Evolutionary conservation across 2,797 vertebrate species (phyloP), one percentile per base, ranked within the genome.

Genomic region (Malurus leucopterus): DNA sequence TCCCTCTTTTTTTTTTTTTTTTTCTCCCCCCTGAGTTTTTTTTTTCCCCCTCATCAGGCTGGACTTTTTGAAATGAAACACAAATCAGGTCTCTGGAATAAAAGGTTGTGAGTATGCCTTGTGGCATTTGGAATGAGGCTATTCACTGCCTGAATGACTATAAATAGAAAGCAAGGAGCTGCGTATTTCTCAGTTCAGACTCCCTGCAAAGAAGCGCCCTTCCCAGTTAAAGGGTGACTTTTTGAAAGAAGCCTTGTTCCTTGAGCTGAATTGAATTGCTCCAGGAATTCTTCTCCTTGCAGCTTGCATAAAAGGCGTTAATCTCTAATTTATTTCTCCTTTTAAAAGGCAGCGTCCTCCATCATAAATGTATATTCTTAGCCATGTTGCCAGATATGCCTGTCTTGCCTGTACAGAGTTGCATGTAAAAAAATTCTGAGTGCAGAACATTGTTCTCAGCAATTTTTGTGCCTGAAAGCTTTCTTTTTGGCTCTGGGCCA

Each of bases 51-150:
- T 62, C 38, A 61, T 77, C 24, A n/a, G 63, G 57, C 87, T 91
- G 88, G 78, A 93, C 94, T 96, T 97, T 88, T 91, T 91, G 75
- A 96, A 95, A 95, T 95, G 96, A 95, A 96, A 97, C 96, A 97
- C 96, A 97, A 96, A 97, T 96, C 96, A 96, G 96, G 96, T 94
- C 95, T 91, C 76, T 41, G 86, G 95, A 96, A 97, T 97, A 95
- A 97, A 96, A 95, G 95, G 92, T 95, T 96, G 95, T 95, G 94
- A 96, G 96, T 95, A 95, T 96, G 96, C 95, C 97, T 97, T 97
- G 96, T 97, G 96, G 95, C 96, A 96, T 97, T 96, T 96, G 96
- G 96, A 97, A 97, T 97, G 97, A 96, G 95, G 92, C 96, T 92
- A 96, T 96, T 97, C 96, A 96, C 95, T 97, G 96, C 95, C 96